phyloP scores from a whole-genome alignment of 2,888 invertebrate genomes.

The Panopea generosa region DNA sequence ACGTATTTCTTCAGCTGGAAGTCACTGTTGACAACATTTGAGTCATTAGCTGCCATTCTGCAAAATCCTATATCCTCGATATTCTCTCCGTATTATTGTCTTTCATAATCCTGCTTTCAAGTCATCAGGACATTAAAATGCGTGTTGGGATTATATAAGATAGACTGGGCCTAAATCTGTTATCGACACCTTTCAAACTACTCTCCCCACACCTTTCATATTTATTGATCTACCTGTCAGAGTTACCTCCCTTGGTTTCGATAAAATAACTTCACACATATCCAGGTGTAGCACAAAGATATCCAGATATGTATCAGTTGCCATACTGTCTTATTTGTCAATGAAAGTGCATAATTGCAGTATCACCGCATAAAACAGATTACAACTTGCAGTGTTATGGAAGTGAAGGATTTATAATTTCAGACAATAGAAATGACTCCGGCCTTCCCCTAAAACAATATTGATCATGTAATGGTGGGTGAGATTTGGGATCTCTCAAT shows the following conservation, averaged over 20 bases:
- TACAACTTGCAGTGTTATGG: too few species aligned
- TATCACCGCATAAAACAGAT: too few species aligned
- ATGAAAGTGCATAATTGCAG: too few species aligned
- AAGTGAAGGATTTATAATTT: too few species aligned
- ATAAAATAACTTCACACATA: constrained; percentile 8
- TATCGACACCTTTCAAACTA: constrained; percentile 5
- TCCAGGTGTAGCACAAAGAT: too few species aligned
- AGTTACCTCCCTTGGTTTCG: constrained; percentile 5
- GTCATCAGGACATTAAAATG: constrained; percentile 10
- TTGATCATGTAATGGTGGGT: too few species aligned
- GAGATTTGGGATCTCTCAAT: too few species aligned
- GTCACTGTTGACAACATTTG: not conserved
- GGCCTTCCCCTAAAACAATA: too few species aligned
- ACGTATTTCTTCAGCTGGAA: not conserved
- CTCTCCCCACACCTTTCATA: not conserved
- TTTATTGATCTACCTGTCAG: not conserved
- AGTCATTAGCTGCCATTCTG: not conserved
- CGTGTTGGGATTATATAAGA: constrained; percentile 13
- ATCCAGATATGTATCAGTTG: too few species aligned
- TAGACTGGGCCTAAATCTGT: constrained; percentile 4
- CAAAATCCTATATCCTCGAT: not conserved
- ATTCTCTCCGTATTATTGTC: not conserved
- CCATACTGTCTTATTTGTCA: too few species aligned
- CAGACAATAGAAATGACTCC: too few species aligned
- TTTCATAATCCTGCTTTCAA: not conserved